Evolutionary conservation across 2,888 invertebrate genomes (phyloP), one percentile per base, ranked within the genome.

Genomic region (Aporophyla lueneburgensis): DNA sequence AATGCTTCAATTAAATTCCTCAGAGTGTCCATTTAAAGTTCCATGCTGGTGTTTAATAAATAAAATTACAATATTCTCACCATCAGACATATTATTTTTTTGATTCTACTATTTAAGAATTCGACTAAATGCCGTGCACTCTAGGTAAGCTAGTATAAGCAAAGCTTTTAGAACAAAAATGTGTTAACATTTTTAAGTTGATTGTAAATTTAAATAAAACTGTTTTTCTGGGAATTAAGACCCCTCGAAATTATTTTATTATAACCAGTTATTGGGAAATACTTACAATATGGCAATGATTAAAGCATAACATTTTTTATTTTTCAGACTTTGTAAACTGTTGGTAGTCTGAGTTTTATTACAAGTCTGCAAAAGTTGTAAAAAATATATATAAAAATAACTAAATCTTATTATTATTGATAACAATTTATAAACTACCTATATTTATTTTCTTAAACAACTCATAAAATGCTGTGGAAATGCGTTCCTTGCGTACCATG

Each of bases 1-100:
- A 78, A 71, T 74, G 72, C 76, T 71, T 76, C 54, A 82, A 80
- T 84, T 82, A 82, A 78, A 73, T 83, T 68, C 68, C 59, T 21
- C 10, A 53, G 49, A 73, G 46, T 71, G 58, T 14, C 53, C 51
- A 78, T 81, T 81, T 63, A 40, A 75, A 76, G 75, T 63, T 69
- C 70, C 76, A 80, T 67, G 74, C 76, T 83, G 80, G 68, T 72
- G 71, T 80, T 85, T 83, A 83, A 86, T 83, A 86, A 88, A 85
- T 86, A 81, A 83, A 88, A 90, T 88, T 87, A 88, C 71, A 88
- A 90, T 90, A 89, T 88, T 91, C 83, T 87, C 86, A 83, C 84
- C 72, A 78, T 85, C 80, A 75, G 81, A 81, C 81, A 72, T 82
- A 85, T 19, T 43, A 63, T 6, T 65, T 24, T 33, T 86, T 87